Conservation (phyloP, 37 sponge, comb jelly and placozoan species). For the Ephydatia muelleri region DNA sequence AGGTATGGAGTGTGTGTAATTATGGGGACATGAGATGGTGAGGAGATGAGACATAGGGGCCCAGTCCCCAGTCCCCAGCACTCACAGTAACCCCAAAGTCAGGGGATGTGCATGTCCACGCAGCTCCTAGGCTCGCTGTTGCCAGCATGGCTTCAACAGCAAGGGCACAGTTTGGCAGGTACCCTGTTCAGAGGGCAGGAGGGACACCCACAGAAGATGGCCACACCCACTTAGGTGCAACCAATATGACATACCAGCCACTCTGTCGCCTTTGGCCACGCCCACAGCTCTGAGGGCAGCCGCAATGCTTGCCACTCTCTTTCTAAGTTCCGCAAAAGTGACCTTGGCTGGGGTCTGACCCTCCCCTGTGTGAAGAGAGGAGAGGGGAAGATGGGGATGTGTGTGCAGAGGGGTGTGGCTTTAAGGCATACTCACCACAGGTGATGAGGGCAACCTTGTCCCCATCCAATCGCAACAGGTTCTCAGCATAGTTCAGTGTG, state of each 20-base stretch:
- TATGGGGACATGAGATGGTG: background rate
- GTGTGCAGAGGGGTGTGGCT: background rate
- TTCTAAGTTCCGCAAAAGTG: constrained; percentile 74
- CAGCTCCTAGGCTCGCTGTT: constrained; percentile 86
- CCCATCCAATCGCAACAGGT: constrained; percentile 70
- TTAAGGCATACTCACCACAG: constrained; percentile 52
- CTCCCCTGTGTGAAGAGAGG: constrained; percentile 73
- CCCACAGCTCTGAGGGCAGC: constrained; percentile 81
- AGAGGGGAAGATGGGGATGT: background rate
- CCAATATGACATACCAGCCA: constrained; percentile 62
- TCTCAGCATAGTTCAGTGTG: constrained; percentile 95
- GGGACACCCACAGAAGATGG: background rate
- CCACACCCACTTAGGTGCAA: background rate
- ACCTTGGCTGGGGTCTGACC: constrained; percentile 59
- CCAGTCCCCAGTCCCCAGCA: background rate
- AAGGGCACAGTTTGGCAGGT: constrained; percentile 89
- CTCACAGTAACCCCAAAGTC: constrained; percentile 97
- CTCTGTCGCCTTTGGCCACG: constrained; percentile 80
- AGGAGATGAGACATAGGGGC: background rate
- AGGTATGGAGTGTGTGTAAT: background rate
- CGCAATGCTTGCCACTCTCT: constrained; percentile 70
- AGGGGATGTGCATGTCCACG: constrained; percentile 98
- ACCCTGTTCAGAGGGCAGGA: constrained; percentile 50
- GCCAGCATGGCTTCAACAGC: constrained; percentile 98
- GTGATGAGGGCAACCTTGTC: constrained; percentile 81